Evolutionary conservation across 1,140 invertebrate genomes (phyloP), one percentile per base, ranked within the genome.

Genomic region (Psilanteris sp.): DNA sequence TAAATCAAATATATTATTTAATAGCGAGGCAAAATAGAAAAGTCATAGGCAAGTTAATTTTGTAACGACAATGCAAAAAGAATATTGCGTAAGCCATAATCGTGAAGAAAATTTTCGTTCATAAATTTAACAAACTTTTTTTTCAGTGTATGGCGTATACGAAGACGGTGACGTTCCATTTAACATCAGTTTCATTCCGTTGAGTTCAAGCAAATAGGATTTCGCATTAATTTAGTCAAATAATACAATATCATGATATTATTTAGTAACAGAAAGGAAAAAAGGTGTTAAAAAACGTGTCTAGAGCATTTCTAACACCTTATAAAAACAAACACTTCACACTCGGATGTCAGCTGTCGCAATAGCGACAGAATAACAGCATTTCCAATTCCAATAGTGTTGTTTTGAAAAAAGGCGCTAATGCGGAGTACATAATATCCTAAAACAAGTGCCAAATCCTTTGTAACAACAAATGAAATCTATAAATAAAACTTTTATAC

Each of bases 351-450:
- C 52, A 50, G 43, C 41, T 68, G 50, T 68, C 52, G 52, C 52
- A 57, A 68, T 26, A 39, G 24, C 32, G 41, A 34, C 27, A 9
- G 20, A 34, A 31, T 54, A 52, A 64, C 41, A 68, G 52, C 32
- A 57, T 68, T 68, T 68, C 64, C 64, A 68, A 68, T 68, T 57
- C 29, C 64, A 48, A 68, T 54, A 66, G 44, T 39, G 15, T 32
- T 57, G 31, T 41, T 57, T 55, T 31, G 24, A 29, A 29, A 54
- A 32, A 54, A 44, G 9, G 37, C 29, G 27, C 14, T 15, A 44
- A 13, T 20, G n/a, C 46, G 27, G 4, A 26, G 59, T 50, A 43
- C 46, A 55, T 67, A 67, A 67, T 67, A 67, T 48, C 18, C 31
- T 20, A 18, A 46, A 46, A 57, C 22, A 43, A 20, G 24, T 14